These are phyloP conservation scores for Calephelis nemesis DNA, from an alignment of 1,140 invertebrate species.

Conservation along the genomic window DNA sequence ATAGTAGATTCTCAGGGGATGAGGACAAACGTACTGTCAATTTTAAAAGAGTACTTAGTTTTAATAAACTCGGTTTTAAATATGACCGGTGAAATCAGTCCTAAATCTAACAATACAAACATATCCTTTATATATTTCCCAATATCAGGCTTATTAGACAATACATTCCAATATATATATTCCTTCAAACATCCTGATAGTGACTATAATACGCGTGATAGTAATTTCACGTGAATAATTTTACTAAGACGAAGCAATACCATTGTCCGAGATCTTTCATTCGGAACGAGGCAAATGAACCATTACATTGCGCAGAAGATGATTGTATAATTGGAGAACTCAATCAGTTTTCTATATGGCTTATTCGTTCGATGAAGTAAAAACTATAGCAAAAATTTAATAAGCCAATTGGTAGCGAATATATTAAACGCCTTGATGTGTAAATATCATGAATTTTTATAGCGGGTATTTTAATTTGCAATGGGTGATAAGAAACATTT, in stretches of 20 bases:
- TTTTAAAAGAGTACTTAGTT: too few species aligned
- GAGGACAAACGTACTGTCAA: too few species aligned
- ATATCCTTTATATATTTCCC: too few species aligned
- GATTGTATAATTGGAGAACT: neutral
- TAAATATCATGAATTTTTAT: neutral
- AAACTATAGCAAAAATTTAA: neutral
- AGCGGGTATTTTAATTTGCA: neutral
- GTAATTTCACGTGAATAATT: neutral
- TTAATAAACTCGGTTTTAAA: too few species aligned
- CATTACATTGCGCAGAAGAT: neutral
- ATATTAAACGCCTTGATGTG: conserved; percentile 1
- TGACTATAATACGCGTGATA: neutral
- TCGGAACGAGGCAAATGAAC: neutral
- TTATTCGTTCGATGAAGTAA: neutral
- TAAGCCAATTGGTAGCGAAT: neutral
- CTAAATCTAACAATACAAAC: too few species aligned
- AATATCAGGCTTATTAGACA: too few species aligned
- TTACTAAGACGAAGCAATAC: neutral
- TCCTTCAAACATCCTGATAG: neutral
- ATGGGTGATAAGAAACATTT: neutral
- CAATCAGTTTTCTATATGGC: neutral
- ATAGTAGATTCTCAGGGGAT: too few species aligned
- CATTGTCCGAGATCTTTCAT: neutral
- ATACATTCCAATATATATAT: neutral
- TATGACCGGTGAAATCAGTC: too few species aligned